A percentile compares a stretch with the other conserved stretches of the same genome.
Conservation (phyloP, 2,888 invertebrate genomes). For the Ceraclea dissimilis region DNA sequence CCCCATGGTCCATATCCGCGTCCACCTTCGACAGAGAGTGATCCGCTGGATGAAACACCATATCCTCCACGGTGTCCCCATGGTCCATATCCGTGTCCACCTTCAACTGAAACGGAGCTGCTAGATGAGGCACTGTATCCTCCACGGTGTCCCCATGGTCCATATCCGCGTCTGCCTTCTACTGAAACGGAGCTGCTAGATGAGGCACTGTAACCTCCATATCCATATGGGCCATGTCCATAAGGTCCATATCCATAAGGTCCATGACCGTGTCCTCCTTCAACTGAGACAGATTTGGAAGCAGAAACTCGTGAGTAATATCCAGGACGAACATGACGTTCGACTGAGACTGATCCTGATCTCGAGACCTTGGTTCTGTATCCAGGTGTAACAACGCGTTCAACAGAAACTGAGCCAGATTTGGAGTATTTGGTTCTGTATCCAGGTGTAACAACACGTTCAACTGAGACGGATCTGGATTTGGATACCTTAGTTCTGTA, state of each 20-base stretch:
- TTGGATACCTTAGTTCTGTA: not conserved
- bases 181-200: not conserved
- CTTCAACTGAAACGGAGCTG: not conserved
- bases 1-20: not conserved
- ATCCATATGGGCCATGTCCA: constrained; percentile 1
- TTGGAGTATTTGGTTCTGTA: not conserved
- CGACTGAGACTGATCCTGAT: not conserved
- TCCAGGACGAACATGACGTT: not conserved
- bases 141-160: too few relatives aligned
- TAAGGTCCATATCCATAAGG: not conserved
- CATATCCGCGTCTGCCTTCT: constrained; percentile 2
- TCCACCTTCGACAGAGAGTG: constrained; percentile 10
- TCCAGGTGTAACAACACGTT: constrained; percentile 4
- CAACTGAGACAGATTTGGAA: constrained; percentile 6
- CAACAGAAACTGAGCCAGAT: constrained; percentile 11
- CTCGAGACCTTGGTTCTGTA: not conserved
- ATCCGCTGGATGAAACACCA: not conserved
- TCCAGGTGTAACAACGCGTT: constrained; percentile 4
- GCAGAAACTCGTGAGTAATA: not conserved
- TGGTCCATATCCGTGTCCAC: constrained; percentile 1
- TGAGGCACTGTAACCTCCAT: not conserved
- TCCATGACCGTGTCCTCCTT: constrained; percentile 1
- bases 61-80: not conserved
- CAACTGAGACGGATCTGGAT: constrained; percentile 6
- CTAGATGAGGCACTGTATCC: too few relatives aligned